These are phyloP conservation scores for Ailurus styani DNA, from an alignment of 2,113 vertebrate genomes.

Conservation along the genomic window DNA sequence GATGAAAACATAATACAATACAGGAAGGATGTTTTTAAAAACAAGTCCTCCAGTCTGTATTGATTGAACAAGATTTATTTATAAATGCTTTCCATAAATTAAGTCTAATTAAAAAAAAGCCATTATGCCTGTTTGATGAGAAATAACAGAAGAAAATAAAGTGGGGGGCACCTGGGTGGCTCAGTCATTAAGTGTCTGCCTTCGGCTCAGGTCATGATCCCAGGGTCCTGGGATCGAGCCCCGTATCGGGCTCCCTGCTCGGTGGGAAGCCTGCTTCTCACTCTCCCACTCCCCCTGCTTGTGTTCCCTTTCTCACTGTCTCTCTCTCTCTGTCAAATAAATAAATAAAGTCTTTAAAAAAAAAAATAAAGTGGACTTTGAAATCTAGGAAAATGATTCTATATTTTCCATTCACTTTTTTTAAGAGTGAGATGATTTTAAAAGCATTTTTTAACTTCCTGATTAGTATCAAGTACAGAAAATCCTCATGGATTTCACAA, in stretches of 20 bases:
- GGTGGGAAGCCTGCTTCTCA: too few species aligned
- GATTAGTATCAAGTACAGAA: not conserved
- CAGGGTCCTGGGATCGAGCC: too few species aligned
- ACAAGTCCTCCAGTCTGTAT: not conserved
- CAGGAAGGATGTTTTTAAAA: not conserved
- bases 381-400: conserved; percentile 15
- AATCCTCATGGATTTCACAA: not conserved
- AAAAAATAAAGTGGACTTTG: conserved; percentile 4
- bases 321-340: too few species aligned
- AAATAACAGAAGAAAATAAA: conserved; percentile 14
- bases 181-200: too few species aligned
- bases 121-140: not conserved
- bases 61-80: conserved; percentile 16
- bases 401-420: not conserved
- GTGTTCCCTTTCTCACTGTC: too few species aligned
- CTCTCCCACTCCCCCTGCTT: too few species aligned
- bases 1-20: not conserved
- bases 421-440: conserved; percentile 9
- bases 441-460: conserved; percentile 16
- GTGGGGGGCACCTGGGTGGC: too few species aligned
- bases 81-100: not conserved
- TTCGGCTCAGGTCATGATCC: too few species aligned
- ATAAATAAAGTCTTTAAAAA: too few species aligned
- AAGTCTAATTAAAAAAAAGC: not conserved
- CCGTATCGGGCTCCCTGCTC: too few species aligned